Conservation (phyloP, 1,140 invertebrate species). For the Sycobia sp. region DNA sequence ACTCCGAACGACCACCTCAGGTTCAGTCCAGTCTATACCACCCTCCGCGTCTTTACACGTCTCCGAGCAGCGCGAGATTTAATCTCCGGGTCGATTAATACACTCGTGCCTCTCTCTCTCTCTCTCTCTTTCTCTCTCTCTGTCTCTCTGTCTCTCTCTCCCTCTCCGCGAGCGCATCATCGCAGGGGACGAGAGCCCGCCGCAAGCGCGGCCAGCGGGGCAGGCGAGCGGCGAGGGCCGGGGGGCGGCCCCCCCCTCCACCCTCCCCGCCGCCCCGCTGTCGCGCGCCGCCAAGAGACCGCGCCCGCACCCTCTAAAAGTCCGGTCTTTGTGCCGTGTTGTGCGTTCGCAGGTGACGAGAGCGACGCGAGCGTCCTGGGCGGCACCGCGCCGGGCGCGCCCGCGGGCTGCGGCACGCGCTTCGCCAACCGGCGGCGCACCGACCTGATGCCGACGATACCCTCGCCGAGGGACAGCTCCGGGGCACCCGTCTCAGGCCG, state of each 20-base stretch:
- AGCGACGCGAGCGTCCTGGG: too few species aligned
- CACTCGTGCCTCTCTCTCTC: too few species aligned
- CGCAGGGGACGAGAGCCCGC: too few species aligned
- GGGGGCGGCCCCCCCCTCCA: too few species aligned
- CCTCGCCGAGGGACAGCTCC: conserved; percentile 69
- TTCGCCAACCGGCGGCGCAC: conserved; percentile 80
- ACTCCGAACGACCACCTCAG: too few species aligned
- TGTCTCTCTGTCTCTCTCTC: too few species aligned
- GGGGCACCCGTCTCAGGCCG: conserved; percentile 42
- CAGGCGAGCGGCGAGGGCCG: not conserved
- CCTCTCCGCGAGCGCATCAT: too few species aligned
- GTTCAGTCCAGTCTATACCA: too few species aligned
- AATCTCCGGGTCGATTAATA: too few species aligned
- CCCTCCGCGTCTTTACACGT: too few species aligned
- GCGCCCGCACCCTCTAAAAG: not conserved
- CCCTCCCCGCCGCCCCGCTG: not conserved
- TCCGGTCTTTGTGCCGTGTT: conserved; percentile 1
- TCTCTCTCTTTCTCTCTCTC: too few species aligned
- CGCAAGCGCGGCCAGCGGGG: not conserved
- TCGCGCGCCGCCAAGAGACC: not conserved
- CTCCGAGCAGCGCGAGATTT: too few species aligned
- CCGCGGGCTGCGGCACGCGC: conserved; percentile 9
- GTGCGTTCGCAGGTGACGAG: conserved; percentile 57
- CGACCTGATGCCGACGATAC: conserved; percentile 87
- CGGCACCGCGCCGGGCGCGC: not conserved